Evolutionary conservation across 2,888 invertebrate species (phyloP), one percentile per base, ranked within the genome.

Genomic region (Alloplasta piceator): DNA sequence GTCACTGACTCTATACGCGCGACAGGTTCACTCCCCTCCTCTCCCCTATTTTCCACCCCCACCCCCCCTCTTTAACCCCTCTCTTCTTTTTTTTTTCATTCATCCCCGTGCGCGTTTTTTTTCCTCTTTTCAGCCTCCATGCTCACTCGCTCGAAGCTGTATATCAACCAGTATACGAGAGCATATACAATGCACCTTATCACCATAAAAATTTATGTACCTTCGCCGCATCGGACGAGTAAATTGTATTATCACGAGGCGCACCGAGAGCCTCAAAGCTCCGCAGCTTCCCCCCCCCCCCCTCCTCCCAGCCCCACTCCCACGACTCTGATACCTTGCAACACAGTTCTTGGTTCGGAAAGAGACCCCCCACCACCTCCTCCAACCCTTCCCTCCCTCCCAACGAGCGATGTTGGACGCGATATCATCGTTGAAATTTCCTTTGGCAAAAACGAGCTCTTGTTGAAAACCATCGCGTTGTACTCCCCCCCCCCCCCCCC

Each of bases 191-290:
- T 83, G 87, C 88, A 88, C 88, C 90, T 91, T 90, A 92, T 92
- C 90, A 92, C 89, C 91, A 91, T 92, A 91, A 92, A 92, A 92
- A 91, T 92, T 88, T 89, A 90, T 90, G 88, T 87, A 86, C 87
- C 86, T 86, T 88, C 90, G 87, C 88, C 82, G 80, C 84, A 84
- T 88, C 89, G 86, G 87, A 84, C 85, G 84, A 87, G 89, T 91
- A 90, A 92, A 92, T 91, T 90, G 87, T 89, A 91, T 91, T 91
- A 91, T 89, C 91, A 86, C 79, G 77, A 81, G 60, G 55, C 74
- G 58, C 56, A 72, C 72, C 68, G 48, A 73, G 68, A 56, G 73
- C 55, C 71, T 67, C 63, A 63, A 38, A 60, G 63, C 58, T 63
- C 39, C 26, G 26, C 1, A 9, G 48, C 74, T 14, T 46, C 71